A percentile compares a stretch with the other conserved stretches of the same genome.
phyloP scores from a whole-genome alignment of 2,797 vertebrate species.

The Hephaestus fuliginosus region DNA sequence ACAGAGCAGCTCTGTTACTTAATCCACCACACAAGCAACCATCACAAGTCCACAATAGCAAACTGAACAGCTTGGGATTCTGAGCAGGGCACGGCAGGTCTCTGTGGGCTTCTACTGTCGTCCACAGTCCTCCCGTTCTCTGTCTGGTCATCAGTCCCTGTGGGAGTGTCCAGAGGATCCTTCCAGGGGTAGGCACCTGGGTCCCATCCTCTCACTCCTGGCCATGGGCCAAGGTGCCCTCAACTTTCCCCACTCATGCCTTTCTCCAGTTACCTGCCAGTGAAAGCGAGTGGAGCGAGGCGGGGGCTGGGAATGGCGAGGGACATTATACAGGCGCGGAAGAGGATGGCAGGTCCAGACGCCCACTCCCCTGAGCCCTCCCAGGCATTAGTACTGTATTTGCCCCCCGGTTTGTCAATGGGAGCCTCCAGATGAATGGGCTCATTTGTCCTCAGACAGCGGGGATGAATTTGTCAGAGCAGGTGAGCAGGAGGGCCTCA shows the following conservation, averaged over 20 bases:
- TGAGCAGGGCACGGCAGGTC: conserved; percentile 60
- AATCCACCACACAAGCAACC: conserved; percentile 63
- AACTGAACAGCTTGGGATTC: conserved; percentile 73
- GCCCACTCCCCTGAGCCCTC: conserved; percentile 84
- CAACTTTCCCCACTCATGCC: conserved; percentile 66
- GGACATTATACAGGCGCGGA: conserved; percentile 81
- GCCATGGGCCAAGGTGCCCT: conserved; percentile 76
- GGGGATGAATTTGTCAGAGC: conserved; percentile 86
- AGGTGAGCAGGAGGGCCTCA: conserved; percentile 80
- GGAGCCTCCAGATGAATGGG: conserved; percentile 84
- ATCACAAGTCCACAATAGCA: conserved; percentile 60
- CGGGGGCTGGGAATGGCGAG: conserved; percentile 68
- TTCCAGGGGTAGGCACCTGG: conserved; percentile 76
- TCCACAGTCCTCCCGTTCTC: conserved; percentile 66
- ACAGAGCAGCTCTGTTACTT: conserved; percentile 68
- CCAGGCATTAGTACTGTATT: conserved; percentile 83
- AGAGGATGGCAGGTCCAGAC: conserved; percentile 86
- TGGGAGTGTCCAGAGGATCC: conserved; percentile 77
- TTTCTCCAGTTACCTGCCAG: conserved; percentile 85
- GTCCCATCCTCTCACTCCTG: conserved; percentile 71
- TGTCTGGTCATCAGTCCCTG: conserved; percentile 79
- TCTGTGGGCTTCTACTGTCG: conserved; percentile 72
- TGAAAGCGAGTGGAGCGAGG: conserved; percentile 78
- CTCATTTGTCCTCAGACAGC: conserved; percentile 86
- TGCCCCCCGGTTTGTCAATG: conserved; percentile 80